A percentile compares a stretch with the other conserved stretches of the same genome.
phyloP scores from a whole-genome alignment of 2,797 vertebrate genomes.

The Petrocephalus schoutedeni region DNA sequence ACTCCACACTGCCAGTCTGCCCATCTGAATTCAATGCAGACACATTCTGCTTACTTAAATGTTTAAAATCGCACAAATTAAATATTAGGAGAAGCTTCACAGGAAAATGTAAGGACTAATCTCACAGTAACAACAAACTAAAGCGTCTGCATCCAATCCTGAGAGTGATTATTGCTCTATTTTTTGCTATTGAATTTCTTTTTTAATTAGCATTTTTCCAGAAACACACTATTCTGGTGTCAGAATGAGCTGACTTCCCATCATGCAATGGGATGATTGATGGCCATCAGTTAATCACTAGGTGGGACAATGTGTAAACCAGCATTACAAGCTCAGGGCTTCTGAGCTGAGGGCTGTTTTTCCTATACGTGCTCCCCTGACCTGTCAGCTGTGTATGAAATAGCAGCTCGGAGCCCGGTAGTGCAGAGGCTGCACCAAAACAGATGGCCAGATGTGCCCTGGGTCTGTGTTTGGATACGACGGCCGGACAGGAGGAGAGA shows the following conservation, averaged over 20 bases:
- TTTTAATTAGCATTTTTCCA: neutral
- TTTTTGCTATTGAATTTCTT: neutral
- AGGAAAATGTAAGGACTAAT: neutral
- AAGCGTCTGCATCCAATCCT: neutral
- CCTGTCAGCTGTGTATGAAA: conserved; percentile 38
- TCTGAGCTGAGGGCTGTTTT: conserved; percentile 20
- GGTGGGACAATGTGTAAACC: neutral
- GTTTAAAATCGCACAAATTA: neutral
- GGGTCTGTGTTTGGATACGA: conserved; percentile 45
- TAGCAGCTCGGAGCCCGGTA: conserved; percentile 33
- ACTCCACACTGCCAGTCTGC: neutral
- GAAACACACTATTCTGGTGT: neutral
- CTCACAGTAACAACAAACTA: neutral
- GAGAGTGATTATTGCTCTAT: neutral
- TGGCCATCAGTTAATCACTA: neutral
- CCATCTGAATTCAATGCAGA: neutral
- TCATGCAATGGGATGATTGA: neutral
- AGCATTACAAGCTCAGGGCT: neutral
- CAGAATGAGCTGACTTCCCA: neutral
- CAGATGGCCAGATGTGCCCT: conserved; percentile 48
- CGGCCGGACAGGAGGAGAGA: conserved; percentile 44
- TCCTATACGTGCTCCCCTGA: conserved; percentile 32
- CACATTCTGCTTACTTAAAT: neutral
- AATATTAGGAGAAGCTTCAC: neutral
- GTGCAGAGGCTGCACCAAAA: conserved; percentile 22